Conservation (phyloP, 64 coral and sea anemone genomes). For the Trachythela sp. region DNA sequence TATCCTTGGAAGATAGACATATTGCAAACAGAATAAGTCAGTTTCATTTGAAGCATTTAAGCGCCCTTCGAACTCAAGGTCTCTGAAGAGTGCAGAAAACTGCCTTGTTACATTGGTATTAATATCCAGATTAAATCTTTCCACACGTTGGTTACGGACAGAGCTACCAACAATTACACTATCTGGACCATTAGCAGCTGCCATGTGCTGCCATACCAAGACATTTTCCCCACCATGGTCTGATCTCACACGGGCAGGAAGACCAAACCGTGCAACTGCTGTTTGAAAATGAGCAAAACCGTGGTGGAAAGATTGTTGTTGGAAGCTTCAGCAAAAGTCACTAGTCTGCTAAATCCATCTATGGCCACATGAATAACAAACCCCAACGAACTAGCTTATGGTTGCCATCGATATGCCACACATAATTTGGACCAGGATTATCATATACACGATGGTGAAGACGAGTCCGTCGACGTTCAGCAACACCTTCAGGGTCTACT, state of each 20-base stretch:
- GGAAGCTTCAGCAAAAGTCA: too few relatives aligned
- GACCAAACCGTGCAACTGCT: slow-evolving; percentile 24
- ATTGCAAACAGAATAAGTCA: too few relatives aligned
- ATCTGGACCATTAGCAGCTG: background rate
- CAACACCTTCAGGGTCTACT: slow-evolving; percentile 39
- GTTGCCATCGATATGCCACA: slow-evolving; percentile 1
- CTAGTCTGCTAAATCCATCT: slow-evolving; percentile 35
- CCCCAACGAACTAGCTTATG: slow-evolving; percentile 36
- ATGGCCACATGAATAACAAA: slow-evolving; percentile 43
- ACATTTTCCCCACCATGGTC: slow-evolving; percentile 50
- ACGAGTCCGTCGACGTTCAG: slow-evolving; percentile 11
- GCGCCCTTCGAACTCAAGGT: too few relatives aligned
- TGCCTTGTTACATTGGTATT: too few relatives aligned
- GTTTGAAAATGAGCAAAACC: slow-evolving; percentile 33
- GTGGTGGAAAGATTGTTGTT: too few relatives aligned
- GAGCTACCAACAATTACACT: slow-evolving; percentile 45
- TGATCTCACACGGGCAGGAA: slow-evolving; percentile 23
- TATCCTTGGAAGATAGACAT: too few relatives aligned
- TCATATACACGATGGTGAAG: slow-evolving; percentile 39
- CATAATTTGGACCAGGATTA: too few relatives aligned
- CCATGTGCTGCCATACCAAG: too few relatives aligned
- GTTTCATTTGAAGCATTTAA: too few relatives aligned
- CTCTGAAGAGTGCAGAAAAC: too few relatives aligned
- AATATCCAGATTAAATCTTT: too few relatives aligned
- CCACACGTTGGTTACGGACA: slow-evolving; percentile 36